phyloP scores from a whole-genome alignment of 2,113 vertebrate genomes.

The Ranitomeya variabilis region DNA sequence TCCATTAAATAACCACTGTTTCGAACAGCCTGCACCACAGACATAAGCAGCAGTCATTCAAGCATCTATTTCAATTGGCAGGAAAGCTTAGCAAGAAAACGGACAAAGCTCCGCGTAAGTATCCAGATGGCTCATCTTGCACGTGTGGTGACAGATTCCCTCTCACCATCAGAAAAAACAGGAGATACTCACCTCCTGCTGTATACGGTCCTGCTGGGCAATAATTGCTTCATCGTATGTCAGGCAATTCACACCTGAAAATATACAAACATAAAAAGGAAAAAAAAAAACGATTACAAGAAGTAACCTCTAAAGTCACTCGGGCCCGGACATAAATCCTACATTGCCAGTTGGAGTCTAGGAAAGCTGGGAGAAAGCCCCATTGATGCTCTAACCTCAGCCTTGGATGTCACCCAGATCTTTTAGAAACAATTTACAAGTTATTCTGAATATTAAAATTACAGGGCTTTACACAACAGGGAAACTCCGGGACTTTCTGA shows the following conservation, averaged over 20 bases:
- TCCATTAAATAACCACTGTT: neutral
- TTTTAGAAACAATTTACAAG: too few relatives aligned
- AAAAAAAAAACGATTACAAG: neutral
- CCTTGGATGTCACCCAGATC: too few relatives aligned
- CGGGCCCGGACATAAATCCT: too few relatives aligned
- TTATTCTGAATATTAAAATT: too few relatives aligned
- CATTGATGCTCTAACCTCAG: too few relatives aligned
- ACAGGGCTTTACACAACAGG: too few relatives aligned
- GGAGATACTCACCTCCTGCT: constrained; percentile 84
- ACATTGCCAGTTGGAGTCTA: too few relatives aligned
- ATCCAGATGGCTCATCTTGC: neutral
- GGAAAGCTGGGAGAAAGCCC: too few relatives aligned
- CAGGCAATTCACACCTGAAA: constrained; percentile 85
- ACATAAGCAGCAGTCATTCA: neutral
- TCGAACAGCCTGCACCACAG: neutral
- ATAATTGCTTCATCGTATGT: constrained; percentile 92
- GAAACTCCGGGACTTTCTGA: too few relatives aligned
- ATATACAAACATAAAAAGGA: neutral
- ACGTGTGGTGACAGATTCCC: neutral
- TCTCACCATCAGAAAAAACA: neutral
- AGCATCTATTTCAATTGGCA: neutral
- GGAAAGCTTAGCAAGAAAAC: neutral
- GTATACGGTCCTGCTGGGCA: constrained; percentile 92
- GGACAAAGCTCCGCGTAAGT: neutral
- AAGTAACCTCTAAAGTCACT: too few relatives aligned